Conservation (phyloP, 2,113 vertebrate species). For the Scartelaos histophorus region DNA sequence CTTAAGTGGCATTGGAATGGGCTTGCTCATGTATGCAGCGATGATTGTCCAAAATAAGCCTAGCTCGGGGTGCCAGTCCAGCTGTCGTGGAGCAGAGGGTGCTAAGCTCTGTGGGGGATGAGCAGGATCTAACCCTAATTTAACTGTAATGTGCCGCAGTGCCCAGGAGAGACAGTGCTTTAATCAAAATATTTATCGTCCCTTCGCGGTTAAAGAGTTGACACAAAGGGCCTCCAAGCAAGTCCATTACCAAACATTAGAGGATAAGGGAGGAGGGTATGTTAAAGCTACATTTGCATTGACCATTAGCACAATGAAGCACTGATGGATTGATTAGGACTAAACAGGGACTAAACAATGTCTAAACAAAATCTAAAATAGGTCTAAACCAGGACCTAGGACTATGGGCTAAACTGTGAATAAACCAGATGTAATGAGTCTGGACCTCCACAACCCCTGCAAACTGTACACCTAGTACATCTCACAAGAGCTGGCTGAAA, state of each 20-base stretch:
- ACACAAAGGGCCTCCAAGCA: neutral
- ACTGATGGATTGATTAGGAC: no score
- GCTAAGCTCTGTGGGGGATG: conserved; percentile 1
- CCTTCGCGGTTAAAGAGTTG: neutral
- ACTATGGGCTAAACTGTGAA: no score
- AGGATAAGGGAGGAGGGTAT: neutral
- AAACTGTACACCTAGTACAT: no score
- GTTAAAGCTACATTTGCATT: no score
- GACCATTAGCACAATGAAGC: no score
- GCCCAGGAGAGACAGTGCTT: neutral
- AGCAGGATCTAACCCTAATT: neutral
- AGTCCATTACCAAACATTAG: neutral
- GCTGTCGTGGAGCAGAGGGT: neutral
- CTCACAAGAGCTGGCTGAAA: no score
- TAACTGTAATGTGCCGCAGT: neutral
- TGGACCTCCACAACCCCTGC: no score
- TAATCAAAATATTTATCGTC: conserved; percentile 5
- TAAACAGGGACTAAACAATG: no score
- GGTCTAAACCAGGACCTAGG: no score
- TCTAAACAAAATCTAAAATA: no score
- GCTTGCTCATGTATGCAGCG: neutral
- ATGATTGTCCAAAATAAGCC: neutral
- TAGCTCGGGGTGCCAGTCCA: neutral
- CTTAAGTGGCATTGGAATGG: neutral
- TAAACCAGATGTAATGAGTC: no score